Base-by-base conservation (phyloP, 2,113 vertebrate genomes). In the Urocolius indicus region DNA sequence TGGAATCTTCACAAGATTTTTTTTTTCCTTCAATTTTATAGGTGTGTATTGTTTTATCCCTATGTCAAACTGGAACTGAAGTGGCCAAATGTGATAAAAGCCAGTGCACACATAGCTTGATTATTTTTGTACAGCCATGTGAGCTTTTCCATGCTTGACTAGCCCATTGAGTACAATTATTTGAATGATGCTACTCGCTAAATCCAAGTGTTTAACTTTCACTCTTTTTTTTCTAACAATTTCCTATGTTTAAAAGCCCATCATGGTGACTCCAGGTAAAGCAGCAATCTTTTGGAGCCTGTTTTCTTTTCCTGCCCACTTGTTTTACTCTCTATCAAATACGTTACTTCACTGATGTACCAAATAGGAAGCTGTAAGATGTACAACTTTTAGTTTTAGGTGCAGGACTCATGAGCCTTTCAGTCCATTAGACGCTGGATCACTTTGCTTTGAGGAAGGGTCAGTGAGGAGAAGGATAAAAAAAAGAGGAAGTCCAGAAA, bases 151-250 rank as follows among this genome's bases (percentile, higher is more conserved):
- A 34, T 22, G 14, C 55, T 93, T 51, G 57, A 63, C 66, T 34
- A 55, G 15, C 45, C 43, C 65, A 58, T 13, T 38, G 34, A 0
- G 0, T 34, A 13, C 52, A 72, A 43, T 55, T 58, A 30, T 15
- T 79, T 43, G 34, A 89, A 63, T 18, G 27, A 78, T 51, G 24
- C 4, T 74, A 24, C 43, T 74, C 86, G 55, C 55, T 62, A 89
- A 86, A 88, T 34, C 16, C 38, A 89, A 18, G 49, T 65, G 84
- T 83, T 49, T 59, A 86, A 89, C 2, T 16, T 45, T 49, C 30
- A 29, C 20, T 80, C 3, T 32, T 51, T 45, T 38, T 36, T 43
- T 78, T 59, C 36, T 21, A 59, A 43, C 13, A 23, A 5, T 73
- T 83, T 45, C n/a, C 18, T 16, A 6, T 38, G 17, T 27, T 68